Base-by-base conservation (phyloP, 2,888 invertebrate species). In the Polydrusus tereticollis region DNA sequence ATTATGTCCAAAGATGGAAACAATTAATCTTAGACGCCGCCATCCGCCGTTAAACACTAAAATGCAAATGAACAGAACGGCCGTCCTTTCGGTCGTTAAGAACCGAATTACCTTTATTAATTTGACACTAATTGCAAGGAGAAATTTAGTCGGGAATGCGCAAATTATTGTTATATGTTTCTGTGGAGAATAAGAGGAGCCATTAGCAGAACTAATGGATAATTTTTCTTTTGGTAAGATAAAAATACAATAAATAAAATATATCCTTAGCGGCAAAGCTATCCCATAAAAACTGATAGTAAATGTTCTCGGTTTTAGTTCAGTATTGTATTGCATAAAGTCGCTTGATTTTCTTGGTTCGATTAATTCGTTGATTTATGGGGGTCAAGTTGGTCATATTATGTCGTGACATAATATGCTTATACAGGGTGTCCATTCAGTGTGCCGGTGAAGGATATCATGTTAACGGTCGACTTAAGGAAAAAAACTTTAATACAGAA, bases 31-130 rank as follows among this genome's bases (percentile, higher is more conserved):
- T 52, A 38, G 20, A 43, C 29, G n/a, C n/a, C 38, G 52, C 52
- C 26, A 7, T 47, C 4, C n/a, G 23, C 50, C 21, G 58, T 43
- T 66, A 67, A 66, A 65, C 45, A 62, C 52, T 33, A 63, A 67
- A 72, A 72, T 72, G 72, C 72, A 72, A 72, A 72, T 72, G 62
- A 67, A 62, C 62, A 70, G 45, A 29, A 33, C 41, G 43, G 36
- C 38, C 43, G 71, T 66, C 71, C 72, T 72, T 29, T 63, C n/a
- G 72, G 67, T 62, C 67, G 63, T 72, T 72, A 72, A 38, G 41
- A 45, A 21, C 72, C 67, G 63, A 72, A 72, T 72, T 72, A 72
- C 72, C 72, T 72, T 57, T 67, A 72, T 72, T 72, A 72, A 72
- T 72, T 72, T 72, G 72, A 62, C 72, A 55, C 57, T 67, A 67